Percentiles rank a stretch among this genome's conserved stretches.
Evolutionary conservation across 64 coral and sea anemone species (phyloP).

Genomic region (Montipora cactus): DNA sequence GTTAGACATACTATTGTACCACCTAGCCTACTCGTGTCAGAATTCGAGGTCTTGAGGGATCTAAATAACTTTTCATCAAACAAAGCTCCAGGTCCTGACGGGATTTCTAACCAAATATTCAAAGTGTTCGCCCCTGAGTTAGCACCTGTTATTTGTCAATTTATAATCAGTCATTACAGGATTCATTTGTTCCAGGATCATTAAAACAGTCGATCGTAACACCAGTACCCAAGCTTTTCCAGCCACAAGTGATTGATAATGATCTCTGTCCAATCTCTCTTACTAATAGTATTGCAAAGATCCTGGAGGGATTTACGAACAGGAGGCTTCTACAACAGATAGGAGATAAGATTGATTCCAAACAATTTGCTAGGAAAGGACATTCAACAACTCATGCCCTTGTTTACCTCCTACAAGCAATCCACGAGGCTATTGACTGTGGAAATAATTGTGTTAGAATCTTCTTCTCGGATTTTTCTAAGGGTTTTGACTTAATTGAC

Average conservation of each 20-base stretch:
- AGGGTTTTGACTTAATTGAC: constrained; percentile 48
- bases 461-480: background rate
- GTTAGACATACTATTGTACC: too few species aligned
- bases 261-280: constrained; percentile 56
- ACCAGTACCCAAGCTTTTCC: constrained; percentile 29
- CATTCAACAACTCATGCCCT: constrained; percentile 51
- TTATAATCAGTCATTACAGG: constrained; percentile 51
- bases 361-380: constrained; percentile 36
- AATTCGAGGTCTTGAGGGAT: background rate
- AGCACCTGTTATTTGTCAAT: constrained; percentile 28
- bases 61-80: background rate
- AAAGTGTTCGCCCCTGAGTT: constrained; percentile 16
- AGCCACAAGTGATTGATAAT: constrained; percentile 21
- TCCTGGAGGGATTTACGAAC: constrained; percentile 60
- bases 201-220: constrained; percentile 44
- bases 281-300: constrained; percentile 52
- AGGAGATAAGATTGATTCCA: constrained; percentile 20
- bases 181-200: constrained; percentile 2
- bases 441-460: background rate
- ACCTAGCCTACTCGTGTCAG: background rate
- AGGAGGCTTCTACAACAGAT: constrained; percentile 29
- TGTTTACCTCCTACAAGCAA: constrained; percentile 44
- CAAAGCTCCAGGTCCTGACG: constrained; percentile 36
- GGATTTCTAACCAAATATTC: constrained; percentile 26
- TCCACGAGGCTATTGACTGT: constrained; percentile 31